These are phyloP conservation scores for Microtus richardsoni DNA, from an alignment of 2,113 vertebrate genomes.

Conservation along the genomic window DNA sequence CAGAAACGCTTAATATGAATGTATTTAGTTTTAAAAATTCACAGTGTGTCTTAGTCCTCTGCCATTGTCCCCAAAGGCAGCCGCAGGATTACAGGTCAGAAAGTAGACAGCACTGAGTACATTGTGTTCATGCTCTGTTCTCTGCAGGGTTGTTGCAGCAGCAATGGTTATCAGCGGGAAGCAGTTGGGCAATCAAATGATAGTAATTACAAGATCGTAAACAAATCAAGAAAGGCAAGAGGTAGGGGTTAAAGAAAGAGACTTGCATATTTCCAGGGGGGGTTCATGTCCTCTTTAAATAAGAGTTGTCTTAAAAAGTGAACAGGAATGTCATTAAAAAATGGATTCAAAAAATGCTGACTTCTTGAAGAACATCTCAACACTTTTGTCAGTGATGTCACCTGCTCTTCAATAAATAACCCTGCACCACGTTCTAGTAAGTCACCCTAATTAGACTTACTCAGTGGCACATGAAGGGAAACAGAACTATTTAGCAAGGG, in stretches of 20 bases:
- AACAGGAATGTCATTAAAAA: not conserved
- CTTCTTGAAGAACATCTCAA: not conserved
- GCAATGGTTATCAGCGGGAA: constrained; percentile 79
- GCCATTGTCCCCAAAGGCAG: constrained; percentile 79
- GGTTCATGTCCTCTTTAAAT: constrained; percentile 3
- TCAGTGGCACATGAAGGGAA: not conserved
- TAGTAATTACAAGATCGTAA: constrained; percentile 82
- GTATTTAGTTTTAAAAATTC: not conserved
- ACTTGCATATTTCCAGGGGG: not conserved
- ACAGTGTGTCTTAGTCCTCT: constrained; percentile 74
- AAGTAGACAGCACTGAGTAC: constrained; percentile 83
- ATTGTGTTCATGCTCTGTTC: constrained; percentile 83
- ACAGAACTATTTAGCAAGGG: not conserved
- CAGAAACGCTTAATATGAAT: not conserved
- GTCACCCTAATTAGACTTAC: too few species aligned
- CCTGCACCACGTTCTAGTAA: not conserved
- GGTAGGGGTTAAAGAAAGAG: constrained; percentile 20
- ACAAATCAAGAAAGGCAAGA: constrained; percentile 72
- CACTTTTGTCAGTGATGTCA: not conserved
- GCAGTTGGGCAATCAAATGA: constrained; percentile 83
- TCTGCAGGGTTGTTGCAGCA: constrained; percentile 83
- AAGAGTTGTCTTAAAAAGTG: not conserved
- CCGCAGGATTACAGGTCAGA: constrained; percentile 83
- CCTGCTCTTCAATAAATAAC: too few species aligned
- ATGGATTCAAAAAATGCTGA: not conserved